phyloP scores from a whole-genome alignment of 2,888 invertebrate species.

The Autographa gamma region DNA sequence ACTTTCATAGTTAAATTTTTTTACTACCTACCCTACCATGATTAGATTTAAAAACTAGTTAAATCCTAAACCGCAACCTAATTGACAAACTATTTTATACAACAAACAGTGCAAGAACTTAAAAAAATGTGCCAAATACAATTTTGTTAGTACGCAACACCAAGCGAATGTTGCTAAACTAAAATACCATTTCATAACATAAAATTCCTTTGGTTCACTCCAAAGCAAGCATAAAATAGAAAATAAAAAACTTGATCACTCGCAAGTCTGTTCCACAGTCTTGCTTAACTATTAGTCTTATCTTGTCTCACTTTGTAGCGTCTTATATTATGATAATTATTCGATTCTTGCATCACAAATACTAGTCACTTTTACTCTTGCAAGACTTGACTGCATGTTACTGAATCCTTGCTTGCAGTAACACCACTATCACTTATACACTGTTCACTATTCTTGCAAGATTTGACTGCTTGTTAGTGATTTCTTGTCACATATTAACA shows the following conservation, averaged over 20 bases:
- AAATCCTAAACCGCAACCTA: conserved; percentile 35
- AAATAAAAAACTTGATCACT: conserved; percentile 52
- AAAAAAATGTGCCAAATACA: conserved; percentile 42
- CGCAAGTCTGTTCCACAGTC: conserved; percentile 55
- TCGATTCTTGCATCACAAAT: conserved; percentile 35
- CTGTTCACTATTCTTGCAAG: no score
- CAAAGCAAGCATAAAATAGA: conserved; percentile 51
- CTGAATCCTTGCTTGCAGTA: no score
- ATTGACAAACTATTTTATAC: conserved; percentile 28
- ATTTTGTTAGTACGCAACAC: conserved; percentile 51
- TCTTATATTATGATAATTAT: conserved; percentile 39
- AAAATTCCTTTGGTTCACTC: conserved; percentile 56
- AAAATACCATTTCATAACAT: conserved; percentile 39
- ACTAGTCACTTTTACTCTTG: conserved; percentile 18
- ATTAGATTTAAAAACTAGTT: background rate
- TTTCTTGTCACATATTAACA: no score
- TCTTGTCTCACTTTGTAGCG: conserved; percentile 37
- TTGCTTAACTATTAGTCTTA: conserved; percentile 39
- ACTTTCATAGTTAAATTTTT: background rate
- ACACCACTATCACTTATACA: no score
- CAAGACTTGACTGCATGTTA: conserved; percentile 29
- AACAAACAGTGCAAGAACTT: conserved; percentile 52
- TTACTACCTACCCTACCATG: background rate
- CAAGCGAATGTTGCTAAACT: conserved; percentile 35
- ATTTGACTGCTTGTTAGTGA: no score